Percentiles rank a stretch among this genome's conserved stretches.
Conservation (phyloP, 2,888 invertebrate species). For the Tineola bisselliella region DNA sequence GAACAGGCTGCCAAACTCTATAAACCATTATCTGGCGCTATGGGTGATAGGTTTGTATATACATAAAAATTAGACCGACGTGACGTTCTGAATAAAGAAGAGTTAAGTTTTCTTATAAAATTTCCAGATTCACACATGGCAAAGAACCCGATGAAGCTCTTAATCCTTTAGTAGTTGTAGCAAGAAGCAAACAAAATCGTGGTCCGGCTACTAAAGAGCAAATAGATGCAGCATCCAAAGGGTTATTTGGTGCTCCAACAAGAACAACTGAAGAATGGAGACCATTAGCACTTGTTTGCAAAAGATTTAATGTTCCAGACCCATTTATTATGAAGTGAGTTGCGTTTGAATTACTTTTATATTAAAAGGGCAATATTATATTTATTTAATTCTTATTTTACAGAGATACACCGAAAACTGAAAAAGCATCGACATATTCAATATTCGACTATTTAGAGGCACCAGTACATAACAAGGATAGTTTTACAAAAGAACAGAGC, state of each 20-base stretch:
- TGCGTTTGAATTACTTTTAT: too few species aligned
- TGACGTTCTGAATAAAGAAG: neutral
- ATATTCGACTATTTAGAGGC: slow-evolving; percentile 81
- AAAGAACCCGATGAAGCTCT: slow-evolving; percentile 47
- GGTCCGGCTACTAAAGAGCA: slow-evolving; percentile 63
- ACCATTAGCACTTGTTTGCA: slow-evolving; percentile 85
- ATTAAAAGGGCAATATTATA: too few species aligned
- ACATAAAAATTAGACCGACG: too few species aligned
- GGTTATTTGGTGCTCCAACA: slow-evolving; percentile 82
- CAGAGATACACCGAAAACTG: slow-evolving; percentile 49
- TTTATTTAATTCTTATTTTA: slow-evolving; percentile 17
- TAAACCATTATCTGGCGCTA: slow-evolving; percentile 69
- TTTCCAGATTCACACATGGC: slow-evolving; percentile 49
- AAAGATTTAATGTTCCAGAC: slow-evolving; percentile 93
- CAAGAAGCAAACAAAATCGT: slow-evolving; percentile 38
- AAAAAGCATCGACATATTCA: slow-evolving; percentile 72
- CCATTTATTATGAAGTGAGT: slow-evolving; percentile 65
- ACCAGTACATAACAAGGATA: slow-evolving; percentile 64
- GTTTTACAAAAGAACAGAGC: slow-evolving; percentile 57
- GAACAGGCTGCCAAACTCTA: slow-evolving; percentile 78
- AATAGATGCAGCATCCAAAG: slow-evolving; percentile 75
- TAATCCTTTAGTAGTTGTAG: slow-evolving; percentile 42
- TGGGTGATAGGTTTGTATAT: slow-evolving; percentile 67
- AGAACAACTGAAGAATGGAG: slow-evolving; percentile 78
- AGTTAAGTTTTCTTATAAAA: neutral